Evolutionary conservation across 1,140 invertebrate genomes (phyloP), one percentile per base, ranked within the genome.

Genomic region (Callitettix versicolor): DNA sequence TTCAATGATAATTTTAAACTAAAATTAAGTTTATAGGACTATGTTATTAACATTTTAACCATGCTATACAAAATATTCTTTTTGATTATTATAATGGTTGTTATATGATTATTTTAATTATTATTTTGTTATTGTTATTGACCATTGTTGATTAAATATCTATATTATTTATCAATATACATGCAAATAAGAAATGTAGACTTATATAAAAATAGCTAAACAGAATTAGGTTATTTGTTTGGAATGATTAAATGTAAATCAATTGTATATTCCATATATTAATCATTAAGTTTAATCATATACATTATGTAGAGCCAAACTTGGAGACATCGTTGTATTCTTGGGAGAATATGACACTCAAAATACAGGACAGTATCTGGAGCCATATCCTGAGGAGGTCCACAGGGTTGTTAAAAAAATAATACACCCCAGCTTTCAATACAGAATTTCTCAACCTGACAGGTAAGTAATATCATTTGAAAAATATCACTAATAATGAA

Each of bases 381-480:
- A 78, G 59, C 78, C 73, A 50, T 70, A 76, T 60, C 82, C 78
- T 48, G 82, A 75, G 62, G 83, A 85, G 65, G 78, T 80, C 62
- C 79, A 86, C 63, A 76, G 76, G 66, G 79, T 85, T 3, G 68
- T 77, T 33, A 77, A 84, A 60, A 84, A 85, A 67, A 79, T 85
- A 26, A 76, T 90, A n/a, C 87, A 91, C 71, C 88, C 87, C 0
- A 77, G 80, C 9, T 91, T 90, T 66, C 78, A 85, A 63, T 90
- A 86, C 63, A 79, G 86, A 46, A 75, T 85, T 57, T 88, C 86
- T 0, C 87, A 91, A 65, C 87, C 87, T 2, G 88, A 91, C 65
- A 73, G 82, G 48, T 88, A 78, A 65, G 40, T 30, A 30, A 9
- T 4, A 30, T 30, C 26, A 30, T n/a, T n/a, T n/a, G n/a, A n/a